Evolutionary conservation across 2,888 invertebrate genomes (phyloP).

Genomic region (Lepidochrysops patricia): DNA sequence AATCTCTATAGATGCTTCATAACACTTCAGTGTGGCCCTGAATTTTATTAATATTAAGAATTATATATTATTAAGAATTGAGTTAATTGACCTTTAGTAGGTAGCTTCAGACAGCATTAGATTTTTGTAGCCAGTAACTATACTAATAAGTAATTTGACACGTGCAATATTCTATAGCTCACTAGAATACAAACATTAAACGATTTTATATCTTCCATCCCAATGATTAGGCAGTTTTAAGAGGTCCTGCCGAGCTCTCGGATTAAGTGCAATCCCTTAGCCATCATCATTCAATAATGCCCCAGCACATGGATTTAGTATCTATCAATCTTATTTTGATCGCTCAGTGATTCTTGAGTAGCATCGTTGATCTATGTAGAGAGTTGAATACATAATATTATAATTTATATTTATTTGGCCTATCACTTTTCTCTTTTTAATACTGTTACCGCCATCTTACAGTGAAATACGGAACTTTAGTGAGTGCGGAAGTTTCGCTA

Average conservation of each 20-base stretch:
- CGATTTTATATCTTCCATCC: background rate
- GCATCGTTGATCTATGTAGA: too few species aligned
- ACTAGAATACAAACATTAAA: background rate
- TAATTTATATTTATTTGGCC: too few species aligned
- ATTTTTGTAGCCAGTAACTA: too few species aligned
- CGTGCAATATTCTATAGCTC: background rate
- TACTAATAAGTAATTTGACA: background rate
- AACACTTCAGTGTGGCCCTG: too few species aligned
- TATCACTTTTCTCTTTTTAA: too few species aligned
- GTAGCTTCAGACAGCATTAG: too few species aligned
- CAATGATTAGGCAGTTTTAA: background rate
- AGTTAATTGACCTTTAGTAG: too few species aligned
- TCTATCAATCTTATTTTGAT: slow-evolving; percentile 8
- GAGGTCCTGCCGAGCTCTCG: background rate
- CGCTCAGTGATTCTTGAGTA: background rate
- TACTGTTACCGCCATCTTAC: background rate
- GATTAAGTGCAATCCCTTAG: background rate
- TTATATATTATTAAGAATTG: too few species aligned
- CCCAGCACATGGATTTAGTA: background rate
- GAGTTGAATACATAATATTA: too few species aligned
- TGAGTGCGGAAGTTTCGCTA: background rate
- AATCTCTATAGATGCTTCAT: too few species aligned
- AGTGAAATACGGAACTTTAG: background rate
- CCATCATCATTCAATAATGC: background rate
- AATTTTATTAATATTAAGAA: too few species aligned